phyloP scores from a whole-genome alignment of 2,888 invertebrate genomes.

The Quadroppia sp. region DNA sequence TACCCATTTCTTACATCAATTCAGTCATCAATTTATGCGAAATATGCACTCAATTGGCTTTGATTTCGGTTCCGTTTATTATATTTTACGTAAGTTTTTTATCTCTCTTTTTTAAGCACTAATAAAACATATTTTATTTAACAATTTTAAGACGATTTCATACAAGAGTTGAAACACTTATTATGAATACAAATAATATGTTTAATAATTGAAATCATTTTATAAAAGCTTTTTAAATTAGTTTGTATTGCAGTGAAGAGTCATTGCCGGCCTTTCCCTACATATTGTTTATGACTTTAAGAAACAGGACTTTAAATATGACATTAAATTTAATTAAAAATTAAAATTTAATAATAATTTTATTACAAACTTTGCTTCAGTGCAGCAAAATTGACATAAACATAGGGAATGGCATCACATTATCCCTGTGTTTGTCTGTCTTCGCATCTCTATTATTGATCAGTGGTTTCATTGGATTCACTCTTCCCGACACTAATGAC shows the following conservation, averaged over 20 bases:
- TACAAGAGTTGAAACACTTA: too few relatives aligned
- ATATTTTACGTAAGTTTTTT: conserved; percentile 4
- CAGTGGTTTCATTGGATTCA: background rate
- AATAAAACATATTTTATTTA: too few relatives aligned
- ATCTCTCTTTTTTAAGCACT: too few relatives aligned
- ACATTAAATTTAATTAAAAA: background rate
- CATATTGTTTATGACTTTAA: too few relatives aligned
- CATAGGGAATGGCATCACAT: background rate
- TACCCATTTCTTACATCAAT: conserved; percentile 36
- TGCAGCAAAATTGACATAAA: background rate
- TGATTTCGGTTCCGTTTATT: background rate
- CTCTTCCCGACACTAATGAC: background rate
- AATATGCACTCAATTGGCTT: background rate
- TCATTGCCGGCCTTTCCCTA: too few relatives aligned
- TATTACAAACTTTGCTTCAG: background rate
- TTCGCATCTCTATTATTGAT: conserved; percentile 1
- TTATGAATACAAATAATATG: too few relatives aligned
- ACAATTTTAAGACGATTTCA: too few relatives aligned
- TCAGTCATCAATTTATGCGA: conserved; percentile 5
- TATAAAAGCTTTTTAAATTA: too few relatives aligned
- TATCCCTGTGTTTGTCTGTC: background rate
- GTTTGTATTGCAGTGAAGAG: too few relatives aligned
- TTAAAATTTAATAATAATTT: background rate
- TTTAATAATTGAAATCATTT: too few relatives aligned
- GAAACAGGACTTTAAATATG: background rate